Percentiles rank a stretch among this genome's conserved stretches.
Evolutionary conservation across 1,140 invertebrate genomes (phyloP).

Genomic region (Asbolus verrucosus): DNA sequence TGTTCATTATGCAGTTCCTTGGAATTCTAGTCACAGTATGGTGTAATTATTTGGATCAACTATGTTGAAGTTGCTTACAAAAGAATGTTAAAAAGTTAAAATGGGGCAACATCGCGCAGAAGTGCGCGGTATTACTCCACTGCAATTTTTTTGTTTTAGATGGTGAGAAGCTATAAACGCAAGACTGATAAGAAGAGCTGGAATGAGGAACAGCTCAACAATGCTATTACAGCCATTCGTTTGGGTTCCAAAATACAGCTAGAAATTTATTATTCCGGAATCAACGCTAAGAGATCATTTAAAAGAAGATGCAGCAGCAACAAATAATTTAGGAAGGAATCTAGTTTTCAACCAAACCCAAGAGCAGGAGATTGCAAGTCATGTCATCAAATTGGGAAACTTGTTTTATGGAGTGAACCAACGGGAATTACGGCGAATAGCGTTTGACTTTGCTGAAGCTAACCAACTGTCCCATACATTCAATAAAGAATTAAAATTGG

Average conservation of each 20-base stretch:
- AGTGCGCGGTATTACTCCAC: neutral
- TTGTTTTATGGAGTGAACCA: slow-evolving; percentile 39
- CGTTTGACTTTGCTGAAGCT: slow-evolving; percentile 14
- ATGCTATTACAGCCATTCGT: slow-evolving; percentile 24
- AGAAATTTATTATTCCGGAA: too few relatives aligned
- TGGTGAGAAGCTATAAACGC: slow-evolving; percentile 33
- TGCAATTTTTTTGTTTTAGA: neutral
- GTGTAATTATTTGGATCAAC: too few relatives aligned
- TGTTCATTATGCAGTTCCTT: too few relatives aligned
- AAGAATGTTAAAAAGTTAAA: slow-evolving; percentile 1
- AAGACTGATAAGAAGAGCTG: slow-evolving; percentile 9
- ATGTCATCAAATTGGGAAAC: slow-evolving; percentile 36
- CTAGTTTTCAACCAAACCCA: slow-evolving; percentile 8
- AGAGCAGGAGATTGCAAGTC: slow-evolving; percentile 29
- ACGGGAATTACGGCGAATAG: slow-evolving; percentile 7
- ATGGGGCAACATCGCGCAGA: neutral
- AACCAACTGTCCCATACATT: slow-evolving; percentile 20
- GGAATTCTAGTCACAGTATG: too few relatives aligned
- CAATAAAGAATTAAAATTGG: slow-evolving; percentile 49
- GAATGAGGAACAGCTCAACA: slow-evolving; percentile 25
- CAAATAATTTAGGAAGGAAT: slow-evolving; percentile 26
- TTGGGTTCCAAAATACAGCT: slow-evolving; percentile 25
- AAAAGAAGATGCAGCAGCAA: too few relatives aligned
- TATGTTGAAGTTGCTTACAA: too few relatives aligned
- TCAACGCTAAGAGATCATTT: too few relatives aligned